Evolutionary conservation across 2,113 vertebrate genomes (phyloP).

Genomic region (Pelodiscus sinensis): DNA sequence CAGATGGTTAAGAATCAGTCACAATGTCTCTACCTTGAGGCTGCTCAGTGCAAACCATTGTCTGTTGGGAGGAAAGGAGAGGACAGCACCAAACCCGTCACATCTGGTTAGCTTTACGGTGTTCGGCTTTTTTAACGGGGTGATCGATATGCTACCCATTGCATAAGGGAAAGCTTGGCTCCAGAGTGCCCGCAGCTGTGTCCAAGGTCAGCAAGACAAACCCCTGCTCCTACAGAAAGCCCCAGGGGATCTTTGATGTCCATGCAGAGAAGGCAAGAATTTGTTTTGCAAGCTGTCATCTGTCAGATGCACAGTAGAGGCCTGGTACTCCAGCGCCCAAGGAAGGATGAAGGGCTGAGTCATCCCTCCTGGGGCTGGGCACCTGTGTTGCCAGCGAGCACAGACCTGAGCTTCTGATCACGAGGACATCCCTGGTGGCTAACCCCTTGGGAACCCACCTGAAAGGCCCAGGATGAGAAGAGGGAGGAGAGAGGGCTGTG

Average conservation of each 20-base stretch:
- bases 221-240: neutral
- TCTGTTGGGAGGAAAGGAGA: fast-evolving
- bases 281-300: neutral
- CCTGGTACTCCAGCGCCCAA: too few species aligned
- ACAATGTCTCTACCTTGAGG: neutral
- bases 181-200: neutral
- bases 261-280: neutral
- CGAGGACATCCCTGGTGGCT: neutral
- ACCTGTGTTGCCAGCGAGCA: neutral
- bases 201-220: neutral
- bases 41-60: slow-evolving; percentile 51
- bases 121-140: fast-evolving
- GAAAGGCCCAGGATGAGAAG: neutral
- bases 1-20: neutral
- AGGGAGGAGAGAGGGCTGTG: neutral
- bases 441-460: neutral
- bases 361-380: neutral
- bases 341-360: neutral
- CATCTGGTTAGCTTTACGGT: neutral
- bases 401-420: neutral
- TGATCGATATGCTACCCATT: neutral
- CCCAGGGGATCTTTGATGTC: neutral
- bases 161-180: fast-evolving
- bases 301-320: neutral
- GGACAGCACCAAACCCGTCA: neutral